Base-by-base conservation (phyloP, 2,888 invertebrate species). In the Punctoribates punctum region DNA sequence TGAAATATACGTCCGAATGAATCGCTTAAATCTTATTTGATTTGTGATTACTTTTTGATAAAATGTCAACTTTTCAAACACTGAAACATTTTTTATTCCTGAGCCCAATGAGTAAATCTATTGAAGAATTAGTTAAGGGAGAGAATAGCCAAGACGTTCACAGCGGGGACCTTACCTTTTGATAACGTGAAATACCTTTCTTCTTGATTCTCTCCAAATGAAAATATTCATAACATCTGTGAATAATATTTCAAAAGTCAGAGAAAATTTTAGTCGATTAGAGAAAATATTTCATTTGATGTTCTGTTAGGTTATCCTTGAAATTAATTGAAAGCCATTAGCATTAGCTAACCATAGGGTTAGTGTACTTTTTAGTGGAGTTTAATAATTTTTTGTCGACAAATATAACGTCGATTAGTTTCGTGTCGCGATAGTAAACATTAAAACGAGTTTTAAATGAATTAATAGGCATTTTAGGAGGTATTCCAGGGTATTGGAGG, bases 381-480 rank as follows among this genome's bases (percentile, higher is more conserved):
- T 17, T 23, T 60, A 23, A 60, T 15, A 25, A 25, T 27, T 20
- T 60, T 60, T 65, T 65, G 20, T 38, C 15, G 38, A 65, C 34
- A 65, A 65, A 65, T 15, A 38, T 34, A 4, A n/a, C 25, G 34
- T 65, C 65, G 65, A 65, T 65, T 65, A 34, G 20, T 15, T 65
- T 65, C 34, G 38, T 34, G 65, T 65, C n/a, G 65, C 65, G 65
- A 65, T 65, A 34, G 65, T 65, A 65, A 65, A 65, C 65, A 65
- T 65, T 27, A 29, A 65, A 65, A 65, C 65, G 34, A 17, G 38
- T 65, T 65, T 65, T 20, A 11, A 27, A 29, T 62, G 25, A 25
- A 62, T 27, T 62, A 25, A 25, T 62, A 17, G 15, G 25, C 15
- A 25, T 62, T 23, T 62, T 62, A 25, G 25, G 54, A n/a, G n/a